Evolutionary conservation across 2,113 vertebrate genomes (phyloP).

Genomic region (Podarcis muralis): DNA sequence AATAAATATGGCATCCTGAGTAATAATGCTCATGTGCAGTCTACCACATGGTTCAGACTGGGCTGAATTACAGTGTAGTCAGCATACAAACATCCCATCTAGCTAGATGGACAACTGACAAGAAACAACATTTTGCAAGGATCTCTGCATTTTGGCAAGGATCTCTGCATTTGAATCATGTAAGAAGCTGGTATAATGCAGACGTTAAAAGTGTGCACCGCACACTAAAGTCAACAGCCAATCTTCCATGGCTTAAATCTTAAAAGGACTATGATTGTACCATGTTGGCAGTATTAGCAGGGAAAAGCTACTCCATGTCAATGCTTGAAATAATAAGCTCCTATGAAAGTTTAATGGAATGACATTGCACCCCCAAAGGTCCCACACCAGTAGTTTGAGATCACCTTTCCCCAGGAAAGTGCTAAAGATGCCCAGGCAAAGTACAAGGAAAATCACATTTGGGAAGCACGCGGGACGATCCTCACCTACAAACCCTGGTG

Average conservation of each 20-base stretch:
- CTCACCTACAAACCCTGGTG: constrained; percentile 72
- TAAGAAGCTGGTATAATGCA: background rate
- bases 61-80: background rate
- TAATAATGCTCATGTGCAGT: too few relatives aligned
- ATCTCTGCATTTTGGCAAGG: background rate
- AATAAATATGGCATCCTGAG: too few relatives aligned
- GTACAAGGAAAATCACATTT: background rate
- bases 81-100: background rate
- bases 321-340: background rate
- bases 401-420: accelerated
- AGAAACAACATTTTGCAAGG: background rate
- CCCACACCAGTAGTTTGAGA: background rate
- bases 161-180: background rate
- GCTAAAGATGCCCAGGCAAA: background rate
- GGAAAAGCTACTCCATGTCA: background rate
- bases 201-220: too few relatives aligned
- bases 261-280: background rate
- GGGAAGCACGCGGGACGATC: background rate
- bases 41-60: background rate
- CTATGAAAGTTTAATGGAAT: background rate
- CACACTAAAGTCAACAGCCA: background rate
- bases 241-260: background rate
- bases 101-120: too few relatives aligned
- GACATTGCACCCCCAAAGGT: background rate
- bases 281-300: background rate